Evolutionary conservation across 2,888 invertebrate genomes (phyloP).

Genomic region (Oligia fasciuncula): DNA sequence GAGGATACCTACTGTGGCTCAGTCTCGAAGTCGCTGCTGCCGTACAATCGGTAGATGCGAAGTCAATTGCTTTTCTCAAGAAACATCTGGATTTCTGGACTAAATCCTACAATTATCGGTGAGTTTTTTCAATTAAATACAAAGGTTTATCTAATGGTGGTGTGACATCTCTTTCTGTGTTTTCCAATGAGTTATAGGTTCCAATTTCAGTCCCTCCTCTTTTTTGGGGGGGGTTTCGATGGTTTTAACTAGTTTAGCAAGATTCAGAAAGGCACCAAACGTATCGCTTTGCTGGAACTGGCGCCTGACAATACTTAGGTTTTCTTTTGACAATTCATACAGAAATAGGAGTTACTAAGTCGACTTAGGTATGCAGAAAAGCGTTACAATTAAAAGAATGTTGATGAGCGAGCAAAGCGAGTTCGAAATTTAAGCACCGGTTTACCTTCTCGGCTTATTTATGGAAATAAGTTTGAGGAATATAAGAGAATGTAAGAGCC

Average conservation of each 20-base stretch:
- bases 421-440: too few relatives aligned
- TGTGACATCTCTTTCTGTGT: not conserved
- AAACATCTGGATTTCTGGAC: constrained; percentile 95
- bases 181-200: not conserved
- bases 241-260: not conserved
- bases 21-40: constrained; percentile 93
- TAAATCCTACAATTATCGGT: constrained; percentile 93
- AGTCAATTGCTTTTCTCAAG: constrained; percentile 92
- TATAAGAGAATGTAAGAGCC: too few relatives aligned
- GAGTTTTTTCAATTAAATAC: constrained; percentile 50
- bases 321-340: too few relatives aligned
- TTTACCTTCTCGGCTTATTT: too few relatives aligned
- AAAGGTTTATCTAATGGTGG: not conserved
- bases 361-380: too few relatives aligned
- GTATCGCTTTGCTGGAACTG: not conserved
- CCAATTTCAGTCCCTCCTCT: not conserved
- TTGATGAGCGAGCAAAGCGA: too few relatives aligned
- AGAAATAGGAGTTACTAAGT: too few relatives aligned
- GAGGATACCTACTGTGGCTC: constrained; percentile 94
- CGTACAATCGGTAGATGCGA: constrained; percentile 92
- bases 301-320: too few relatives aligned
- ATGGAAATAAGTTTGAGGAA: too few relatives aligned
- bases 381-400: too few relatives aligned
- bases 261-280: not conserved
- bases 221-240: not conserved